Base-by-base conservation (phyloP, 64 coral and sea anemone species). In the Montipora sp. region DNA sequence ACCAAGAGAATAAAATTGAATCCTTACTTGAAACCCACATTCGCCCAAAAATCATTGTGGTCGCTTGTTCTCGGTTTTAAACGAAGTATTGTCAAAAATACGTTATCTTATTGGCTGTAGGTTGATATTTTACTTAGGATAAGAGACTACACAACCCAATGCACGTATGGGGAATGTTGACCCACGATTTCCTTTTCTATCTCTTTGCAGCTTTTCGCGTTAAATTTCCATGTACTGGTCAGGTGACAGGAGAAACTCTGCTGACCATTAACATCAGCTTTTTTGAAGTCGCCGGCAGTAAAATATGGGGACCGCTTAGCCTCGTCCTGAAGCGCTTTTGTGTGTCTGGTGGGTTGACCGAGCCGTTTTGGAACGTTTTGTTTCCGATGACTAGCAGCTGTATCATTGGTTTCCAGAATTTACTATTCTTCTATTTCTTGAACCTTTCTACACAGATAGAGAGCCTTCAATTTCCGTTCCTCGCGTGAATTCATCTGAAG, bases 191-290 rank as follows among this genome's bases (percentile, higher is more conserved):
- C 11, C 11, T 27, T 6, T 81, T 68, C 5, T 81, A 47, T 16
- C n/a, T 13, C 65, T 15, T 78, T 78, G 0, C 58, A 98, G 95
- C 48, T 78, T 98, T 98, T 77, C 83, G 92, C 14, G 80, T 98
- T 8, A 89, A 78, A 23, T 98, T 98, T 55, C 95, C 95, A 1
- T 98, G 95, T 21, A 89, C 92, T 7, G 92, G 91, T 0, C 67
- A 74, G 36, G 80, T 87, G 20, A 75, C 91, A 4, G 95, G 91
- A n/a, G 66, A 59, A 59, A 88, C 80, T 47, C 46, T 87, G 58
- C 75, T 96, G 11, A 90, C 67, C 8, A 96, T 96, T 46, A 93
- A 90, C 77, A 93, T 96, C 77, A 73, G 81, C n/a, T 96, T 96
- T 58, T 68, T 69, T 87, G 91, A 93, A 5, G 69, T 93, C 7